A percentile compares a stretch with the other conserved stretches of the same genome.
These are phyloP conservation scores for Theonella swinhoei DNA, from an alignment of 37 sponge, comb jelly and placozoan species.

Conservation along the genomic window DNA sequence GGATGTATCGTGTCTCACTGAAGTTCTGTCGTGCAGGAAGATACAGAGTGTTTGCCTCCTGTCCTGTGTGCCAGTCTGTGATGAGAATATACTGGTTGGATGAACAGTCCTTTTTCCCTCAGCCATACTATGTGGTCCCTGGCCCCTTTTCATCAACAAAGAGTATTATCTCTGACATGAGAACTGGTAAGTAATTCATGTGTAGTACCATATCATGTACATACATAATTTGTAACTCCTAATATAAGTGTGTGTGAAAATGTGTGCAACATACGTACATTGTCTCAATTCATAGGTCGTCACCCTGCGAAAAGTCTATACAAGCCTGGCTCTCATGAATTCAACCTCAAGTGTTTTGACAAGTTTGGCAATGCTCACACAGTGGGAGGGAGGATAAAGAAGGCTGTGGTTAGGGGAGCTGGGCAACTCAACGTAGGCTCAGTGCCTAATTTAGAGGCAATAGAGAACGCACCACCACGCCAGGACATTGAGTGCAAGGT, in stretches of 20 bases:
- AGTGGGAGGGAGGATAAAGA: conserved; percentile 18
- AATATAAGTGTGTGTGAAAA: too few relatives aligned
- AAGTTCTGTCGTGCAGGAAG: conserved; percentile 5
- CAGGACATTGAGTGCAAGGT: conserved; percentile 2
- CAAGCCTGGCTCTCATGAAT: not conserved
- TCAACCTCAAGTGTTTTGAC: not conserved
- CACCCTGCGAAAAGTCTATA: too few relatives aligned
- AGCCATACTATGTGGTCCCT: conserved; percentile 44
- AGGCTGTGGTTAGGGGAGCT: not conserved
- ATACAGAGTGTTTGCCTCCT: conserved; percentile 42
- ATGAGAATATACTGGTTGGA: conserved; percentile 35
- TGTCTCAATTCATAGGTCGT: too few relatives aligned
- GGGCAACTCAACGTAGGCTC: not conserved
- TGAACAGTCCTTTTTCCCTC: not conserved
- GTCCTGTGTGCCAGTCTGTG: conserved; percentile 53
- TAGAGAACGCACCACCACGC: not conserved
- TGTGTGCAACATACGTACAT: too few relatives aligned
- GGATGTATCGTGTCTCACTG: conserved; percentile 26
- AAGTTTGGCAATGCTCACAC: conserved; percentile 16
- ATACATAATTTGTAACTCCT: too few relatives aligned
- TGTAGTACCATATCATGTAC: not conserved
- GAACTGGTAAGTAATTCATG: not conserved
- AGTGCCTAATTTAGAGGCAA: not conserved
- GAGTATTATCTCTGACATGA: conserved; percentile 14
- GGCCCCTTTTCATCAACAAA: conserved; percentile 6